Evolutionary conservation across 2,797 vertebrate genomes (phyloP).

Genomic region (Cynodonichthys magdalenae): DNA sequence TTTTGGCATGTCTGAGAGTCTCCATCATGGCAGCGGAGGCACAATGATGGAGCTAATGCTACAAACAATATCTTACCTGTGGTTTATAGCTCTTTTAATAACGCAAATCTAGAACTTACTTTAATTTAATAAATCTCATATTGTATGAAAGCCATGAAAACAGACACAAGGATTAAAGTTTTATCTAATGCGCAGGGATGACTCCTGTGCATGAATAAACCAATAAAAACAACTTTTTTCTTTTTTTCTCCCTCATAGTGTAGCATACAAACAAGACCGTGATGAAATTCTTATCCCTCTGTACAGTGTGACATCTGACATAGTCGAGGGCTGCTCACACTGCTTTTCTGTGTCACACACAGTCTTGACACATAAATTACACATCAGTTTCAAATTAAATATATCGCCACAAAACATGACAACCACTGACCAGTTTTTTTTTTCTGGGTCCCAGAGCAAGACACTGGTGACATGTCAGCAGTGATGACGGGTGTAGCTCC

Average conservation of each 20-base stretch:
- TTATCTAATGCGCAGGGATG: too few relatives aligned
- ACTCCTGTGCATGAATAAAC: background rate
- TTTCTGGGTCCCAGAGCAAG: conserved; percentile 17
- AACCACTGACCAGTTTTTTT: conserved; percentile 29
- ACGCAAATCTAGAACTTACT: too few relatives aligned
- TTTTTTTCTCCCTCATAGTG: background rate
- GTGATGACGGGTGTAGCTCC: conserved; percentile 31
- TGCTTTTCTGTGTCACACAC: conserved; percentile 37
- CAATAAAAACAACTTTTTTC: conserved; percentile 3
- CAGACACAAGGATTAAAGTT: too few relatives aligned
- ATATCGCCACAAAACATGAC: conserved; percentile 44
- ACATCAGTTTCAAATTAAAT: conserved; percentile 51
- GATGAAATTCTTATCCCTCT: conserved; percentile 33
- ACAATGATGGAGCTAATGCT: too few relatives aligned
- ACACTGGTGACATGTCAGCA: conserved; percentile 22
- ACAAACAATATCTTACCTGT: too few relatives aligned
- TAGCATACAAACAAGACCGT: conserved; percentile 24
- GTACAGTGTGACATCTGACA: conserved; percentile 41
- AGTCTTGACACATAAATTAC: conserved; percentile 47
- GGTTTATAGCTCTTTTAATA: too few relatives aligned
- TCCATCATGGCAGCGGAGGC: conserved; percentile 42
- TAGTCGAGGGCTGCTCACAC: conserved; percentile 36
- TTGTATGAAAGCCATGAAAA: too few relatives aligned
- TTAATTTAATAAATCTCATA: too few relatives aligned
- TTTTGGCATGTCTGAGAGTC: conserved; percentile 18